These are phyloP conservation scores for Euphydryas editha DNA, from an alignment of 2,888 invertebrate genomes.

Conservation along the genomic window DNA sequence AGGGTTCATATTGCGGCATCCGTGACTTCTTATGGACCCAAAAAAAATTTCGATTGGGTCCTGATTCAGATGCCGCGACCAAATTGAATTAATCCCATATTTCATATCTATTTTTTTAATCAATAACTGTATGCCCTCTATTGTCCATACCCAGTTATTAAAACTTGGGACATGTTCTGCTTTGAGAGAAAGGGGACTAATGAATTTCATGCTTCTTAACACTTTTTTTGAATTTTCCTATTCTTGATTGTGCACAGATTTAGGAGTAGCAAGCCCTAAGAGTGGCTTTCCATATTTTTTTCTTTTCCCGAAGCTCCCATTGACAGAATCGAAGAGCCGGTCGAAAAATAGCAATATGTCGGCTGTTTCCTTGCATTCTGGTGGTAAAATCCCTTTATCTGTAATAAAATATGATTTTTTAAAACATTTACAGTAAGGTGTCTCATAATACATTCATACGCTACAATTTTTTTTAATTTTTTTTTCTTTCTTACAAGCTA, in stretches of 20 bases:
- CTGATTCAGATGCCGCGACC: conserved; percentile 47
- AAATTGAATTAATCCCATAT: conserved; percentile 40
- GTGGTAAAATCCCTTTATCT: conserved; percentile 27
- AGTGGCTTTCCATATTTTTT: conserved; percentile 30
- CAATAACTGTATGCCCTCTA: conserved; percentile 24
- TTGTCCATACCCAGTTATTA: conserved; percentile 42
- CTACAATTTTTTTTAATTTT: too few relatives aligned
- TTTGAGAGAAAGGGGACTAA: conserved; percentile 27
- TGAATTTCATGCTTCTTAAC: conserved; percentile 35
- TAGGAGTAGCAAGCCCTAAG: conserved; percentile 26
- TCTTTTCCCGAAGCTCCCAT: conserved; percentile 34
- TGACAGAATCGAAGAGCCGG: conserved; percentile 37
- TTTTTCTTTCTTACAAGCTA: too few relatives aligned
- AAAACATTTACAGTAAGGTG: too few relatives aligned
- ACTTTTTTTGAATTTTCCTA: not conserved
- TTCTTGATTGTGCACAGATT: not conserved
- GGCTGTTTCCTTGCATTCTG: conserved; percentile 32
- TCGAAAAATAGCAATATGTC: conserved; percentile 37
- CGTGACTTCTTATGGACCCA: conserved; percentile 42
- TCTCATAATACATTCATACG: too few relatives aligned
- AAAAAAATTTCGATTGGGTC: conserved; percentile 47
- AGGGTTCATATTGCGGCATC: conserved; percentile 39
- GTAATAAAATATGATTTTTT: conserved; percentile 20
- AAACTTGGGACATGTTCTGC: conserved; percentile 34
- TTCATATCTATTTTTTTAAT: conserved; percentile 20